Conservation (phyloP, 2,888 invertebrate genomes). For the Cremastobaeus sp. region DNA sequence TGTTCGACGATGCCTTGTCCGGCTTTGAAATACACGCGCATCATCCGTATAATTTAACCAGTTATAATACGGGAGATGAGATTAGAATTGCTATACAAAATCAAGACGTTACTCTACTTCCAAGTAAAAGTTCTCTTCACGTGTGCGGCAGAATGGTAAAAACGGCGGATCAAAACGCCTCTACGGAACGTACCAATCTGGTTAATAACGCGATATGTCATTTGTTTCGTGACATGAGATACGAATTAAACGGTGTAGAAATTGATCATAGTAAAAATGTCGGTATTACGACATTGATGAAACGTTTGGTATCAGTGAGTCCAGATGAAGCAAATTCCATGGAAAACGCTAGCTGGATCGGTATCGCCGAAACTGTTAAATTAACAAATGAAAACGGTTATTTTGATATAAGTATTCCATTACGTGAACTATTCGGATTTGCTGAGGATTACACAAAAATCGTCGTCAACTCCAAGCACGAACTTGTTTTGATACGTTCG, state of each 20-base stretch:
- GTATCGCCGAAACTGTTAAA: slow-evolving; percentile 20
- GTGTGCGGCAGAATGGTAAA: slow-evolving; percentile 29
- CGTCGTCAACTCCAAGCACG: slow-evolving; percentile 10
- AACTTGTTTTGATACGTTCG: slow-evolving; percentile 5
- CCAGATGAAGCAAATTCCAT: too few species aligned
- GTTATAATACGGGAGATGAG: slow-evolving; percentile 49
- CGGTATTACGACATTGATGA: too few species aligned
- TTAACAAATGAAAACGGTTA: slow-evolving; percentile 57
- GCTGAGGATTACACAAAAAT: slow-evolving; percentile 7
- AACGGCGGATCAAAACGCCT: slow-evolving; percentile 8
- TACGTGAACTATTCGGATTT: too few species aligned
- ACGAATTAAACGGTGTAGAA: too few species aligned
- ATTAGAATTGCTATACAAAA: slow-evolving; percentile 42
- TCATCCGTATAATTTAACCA: slow-evolving; percentile 21
- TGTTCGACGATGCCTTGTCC: too few species aligned
- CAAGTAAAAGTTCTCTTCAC: too few species aligned
- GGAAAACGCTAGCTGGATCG: slow-evolving; percentile 67
- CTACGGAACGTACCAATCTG: slow-evolving; percentile 17
- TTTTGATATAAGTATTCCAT: slow-evolving; percentile 69
- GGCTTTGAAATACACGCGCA: too few species aligned
- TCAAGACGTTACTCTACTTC: slow-evolving; percentile 8
- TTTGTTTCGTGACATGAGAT: too few species aligned
- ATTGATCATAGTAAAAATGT: too few species aligned
- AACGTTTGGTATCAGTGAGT: slow-evolving; percentile 49
- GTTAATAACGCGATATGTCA: too few species aligned